Evolutionary conservation across 2,113 vertebrate genomes (phyloP).

Genomic region (Rhynchomys soricoides): DNA sequence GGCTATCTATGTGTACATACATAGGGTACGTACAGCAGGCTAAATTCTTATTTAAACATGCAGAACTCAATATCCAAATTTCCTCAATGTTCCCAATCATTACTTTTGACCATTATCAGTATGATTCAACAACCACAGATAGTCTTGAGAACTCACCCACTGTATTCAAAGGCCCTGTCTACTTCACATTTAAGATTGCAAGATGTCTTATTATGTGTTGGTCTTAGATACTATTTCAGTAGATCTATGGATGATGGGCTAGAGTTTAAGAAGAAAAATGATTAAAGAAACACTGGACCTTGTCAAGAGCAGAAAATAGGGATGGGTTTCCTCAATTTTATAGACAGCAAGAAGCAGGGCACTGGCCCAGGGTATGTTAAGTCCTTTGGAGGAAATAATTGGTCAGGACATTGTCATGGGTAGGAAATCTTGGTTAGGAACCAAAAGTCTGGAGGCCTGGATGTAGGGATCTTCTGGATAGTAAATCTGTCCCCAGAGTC

Average conservation of each 20-base stretch:
- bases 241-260: not conserved
- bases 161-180: rapidly evolving
- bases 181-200: rapidly evolving
- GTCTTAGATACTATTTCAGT: not conserved
- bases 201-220: not conserved
- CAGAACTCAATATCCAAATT: not conserved
- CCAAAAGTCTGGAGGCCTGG: not conserved
- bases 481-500: not conserved
- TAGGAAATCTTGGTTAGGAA: not conserved
- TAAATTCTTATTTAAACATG: not conserved
- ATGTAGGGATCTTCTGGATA: too few species aligned
- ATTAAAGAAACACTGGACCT: not conserved
- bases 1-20: not conserved
- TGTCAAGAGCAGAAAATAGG: not conserved
- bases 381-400: not conserved
- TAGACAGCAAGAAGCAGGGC: not conserved
- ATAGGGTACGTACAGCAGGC: not conserved
- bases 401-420: not conserved
- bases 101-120: not conserved
- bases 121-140: not conserved
- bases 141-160: not conserved
- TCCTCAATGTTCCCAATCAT: not conserved
- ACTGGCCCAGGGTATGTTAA: not conserved
- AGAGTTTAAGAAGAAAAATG: not conserved
- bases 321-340: not conserved